A percentile compares a stretch with the other conserved stretches of the same genome.
phyloP scores from a whole-genome alignment of 1,140 invertebrate genomes.

The Phthorimaea operculella region DNA sequence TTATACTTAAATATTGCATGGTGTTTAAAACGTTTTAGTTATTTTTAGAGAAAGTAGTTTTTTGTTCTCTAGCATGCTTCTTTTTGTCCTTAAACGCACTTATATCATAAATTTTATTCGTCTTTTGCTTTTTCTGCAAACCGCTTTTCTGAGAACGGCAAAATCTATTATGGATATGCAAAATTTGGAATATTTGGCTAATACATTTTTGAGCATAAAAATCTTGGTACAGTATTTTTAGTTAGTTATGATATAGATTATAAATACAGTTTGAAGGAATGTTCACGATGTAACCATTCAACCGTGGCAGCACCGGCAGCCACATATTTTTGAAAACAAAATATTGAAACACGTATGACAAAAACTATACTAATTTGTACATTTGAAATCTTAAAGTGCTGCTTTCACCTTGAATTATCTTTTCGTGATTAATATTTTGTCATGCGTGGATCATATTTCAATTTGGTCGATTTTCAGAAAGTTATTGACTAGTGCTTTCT shows the following conservation, averaged over 20 bases:
- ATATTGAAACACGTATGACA: background rate
- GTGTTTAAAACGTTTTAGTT: slow-evolving; percentile 14
- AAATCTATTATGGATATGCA: slow-evolving; percentile 26
- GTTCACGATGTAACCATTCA: slow-evolving; percentile 22
- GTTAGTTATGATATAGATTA: slow-evolving; percentile 46
- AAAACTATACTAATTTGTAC: background rate
- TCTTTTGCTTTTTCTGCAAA: slow-evolving; percentile 42
- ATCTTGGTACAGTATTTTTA: slow-evolving; percentile 59
- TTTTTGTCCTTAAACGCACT: slow-evolving; percentile 60
- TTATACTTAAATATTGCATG: background rate
- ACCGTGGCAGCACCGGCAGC: background rate
- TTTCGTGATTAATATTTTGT: background rate
- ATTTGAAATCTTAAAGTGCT: too few species aligned
- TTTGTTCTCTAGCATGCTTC: slow-evolving; percentile 37
- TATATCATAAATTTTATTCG: slow-evolving; percentile 45
- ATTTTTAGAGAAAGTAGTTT: slow-evolving; percentile 7
- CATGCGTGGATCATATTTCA: background rate
- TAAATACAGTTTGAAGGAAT: slow-evolving; percentile 38
- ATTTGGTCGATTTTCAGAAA: slow-evolving; percentile 13
- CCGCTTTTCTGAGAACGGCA: slow-evolving; percentile 50
- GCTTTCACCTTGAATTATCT: background rate
- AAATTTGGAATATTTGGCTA: background rate
- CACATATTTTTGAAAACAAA: slow-evolving; percentile 7
- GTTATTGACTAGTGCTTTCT: background rate
- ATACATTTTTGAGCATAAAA: slow-evolving; percentile 34